These are phyloP conservation scores for Plectrocnemia conspersa DNA, from an alignment of 1,140 invertebrate genomes.

Conservation along the genomic window DNA sequence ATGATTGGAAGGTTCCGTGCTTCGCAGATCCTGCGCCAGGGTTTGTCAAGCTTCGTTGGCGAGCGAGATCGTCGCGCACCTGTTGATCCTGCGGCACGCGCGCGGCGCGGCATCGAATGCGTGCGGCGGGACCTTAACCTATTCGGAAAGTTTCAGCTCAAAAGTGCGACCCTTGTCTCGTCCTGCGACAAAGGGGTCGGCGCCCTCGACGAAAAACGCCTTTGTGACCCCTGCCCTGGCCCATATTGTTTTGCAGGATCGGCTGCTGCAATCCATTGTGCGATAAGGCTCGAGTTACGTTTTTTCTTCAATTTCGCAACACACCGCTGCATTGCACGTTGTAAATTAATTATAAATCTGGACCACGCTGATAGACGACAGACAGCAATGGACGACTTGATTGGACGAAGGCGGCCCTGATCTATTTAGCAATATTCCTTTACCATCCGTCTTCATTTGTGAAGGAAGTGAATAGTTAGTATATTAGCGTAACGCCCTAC, in stretches of 20 bases:
- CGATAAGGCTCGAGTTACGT: background rate
- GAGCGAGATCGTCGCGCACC: background rate
- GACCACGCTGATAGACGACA: background rate
- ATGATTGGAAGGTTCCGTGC: constrained; percentile 4
- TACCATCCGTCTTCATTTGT: background rate
- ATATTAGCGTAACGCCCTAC: background rate
- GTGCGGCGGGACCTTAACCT: too few relatives aligned
- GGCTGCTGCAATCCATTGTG: constrained; percentile 9
- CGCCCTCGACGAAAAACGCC: too few relatives aligned
- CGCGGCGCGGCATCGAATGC: too few relatives aligned
- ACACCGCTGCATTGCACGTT: background rate
- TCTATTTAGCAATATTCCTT: background rate
- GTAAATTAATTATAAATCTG: background rate
- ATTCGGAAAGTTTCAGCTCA: too few relatives aligned
- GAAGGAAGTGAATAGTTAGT: background rate
- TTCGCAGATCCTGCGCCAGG: background rate
- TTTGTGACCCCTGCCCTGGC: constrained; percentile 2
- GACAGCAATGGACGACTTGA: background rate
- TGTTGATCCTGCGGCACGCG: background rate
- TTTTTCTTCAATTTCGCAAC: background rate
- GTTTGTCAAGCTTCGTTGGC: background rate
- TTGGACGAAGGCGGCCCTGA: constrained; percentile 8
- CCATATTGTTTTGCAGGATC: constrained; percentile 4
- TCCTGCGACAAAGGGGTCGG: too few relatives aligned
- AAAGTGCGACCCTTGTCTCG: too few relatives aligned